A percentile compares a stretch with the other conserved stretches of the same genome.
Evolutionary conservation across 2,113 vertebrate species (phyloP).

Genomic region (Bungarus multicinctus): DNA sequence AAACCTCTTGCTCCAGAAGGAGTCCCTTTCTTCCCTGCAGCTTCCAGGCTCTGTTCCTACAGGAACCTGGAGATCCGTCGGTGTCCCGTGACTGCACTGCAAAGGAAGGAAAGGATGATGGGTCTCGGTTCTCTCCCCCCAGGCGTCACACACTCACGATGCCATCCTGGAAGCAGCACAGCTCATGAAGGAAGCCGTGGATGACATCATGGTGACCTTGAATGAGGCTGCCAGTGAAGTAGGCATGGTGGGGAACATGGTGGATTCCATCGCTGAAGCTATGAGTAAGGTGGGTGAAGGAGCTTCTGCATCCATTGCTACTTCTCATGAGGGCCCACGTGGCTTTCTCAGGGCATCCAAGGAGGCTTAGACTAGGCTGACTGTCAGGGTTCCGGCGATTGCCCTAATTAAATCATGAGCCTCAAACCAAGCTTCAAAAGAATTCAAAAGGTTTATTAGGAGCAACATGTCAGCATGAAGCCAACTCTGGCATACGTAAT

Average conservation of each 20-base stretch:
- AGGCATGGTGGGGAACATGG: constrained; percentile 96
- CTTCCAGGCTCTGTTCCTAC: background rate
- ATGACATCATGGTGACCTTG: constrained; percentile 96
- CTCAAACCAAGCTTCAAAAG: no score
- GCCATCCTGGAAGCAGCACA: constrained; percentile 93
- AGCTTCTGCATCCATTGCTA: background rate
- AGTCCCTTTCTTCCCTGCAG: background rate
- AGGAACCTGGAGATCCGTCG: no score
- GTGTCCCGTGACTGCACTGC: background rate
- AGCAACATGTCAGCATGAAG: no score
- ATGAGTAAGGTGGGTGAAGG: constrained; percentile 85
- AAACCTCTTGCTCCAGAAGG: background rate
- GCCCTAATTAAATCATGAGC: no score
- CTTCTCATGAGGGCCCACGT: background rate
- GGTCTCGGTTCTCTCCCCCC: background rate
- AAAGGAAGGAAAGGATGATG: background rate
- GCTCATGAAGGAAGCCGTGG: constrained; percentile 97
- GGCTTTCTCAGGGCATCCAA: background rate
- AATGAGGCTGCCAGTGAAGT: constrained; percentile 97
- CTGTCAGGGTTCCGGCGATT: no score
- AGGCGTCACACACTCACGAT: constrained; percentile 95
- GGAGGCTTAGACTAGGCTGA: background rate
- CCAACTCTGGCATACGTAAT: no score
- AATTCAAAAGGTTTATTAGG: no score
- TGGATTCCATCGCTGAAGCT: constrained; percentile 91